Evolutionary conservation across 2,888 invertebrate species (phyloP).

Genomic region (Bugula neritina): DNA sequence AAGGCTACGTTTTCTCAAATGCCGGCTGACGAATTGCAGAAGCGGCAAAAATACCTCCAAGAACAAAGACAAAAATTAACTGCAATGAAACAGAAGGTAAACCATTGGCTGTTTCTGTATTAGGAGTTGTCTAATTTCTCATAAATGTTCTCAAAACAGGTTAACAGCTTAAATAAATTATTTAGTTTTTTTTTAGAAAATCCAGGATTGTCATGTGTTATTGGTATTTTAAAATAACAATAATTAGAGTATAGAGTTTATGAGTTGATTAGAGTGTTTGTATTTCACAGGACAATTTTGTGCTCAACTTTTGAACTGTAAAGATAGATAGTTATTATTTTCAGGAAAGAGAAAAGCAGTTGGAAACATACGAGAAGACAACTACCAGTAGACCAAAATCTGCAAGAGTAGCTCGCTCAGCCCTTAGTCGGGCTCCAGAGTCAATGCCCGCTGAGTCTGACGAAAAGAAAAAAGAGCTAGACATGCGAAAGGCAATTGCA

Average conservation of each 20-base stretch:
- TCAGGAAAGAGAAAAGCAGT: slow-evolving; percentile 69
- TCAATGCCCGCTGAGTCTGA: slow-evolving; percentile 34
- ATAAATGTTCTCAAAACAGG: too few species aligned
- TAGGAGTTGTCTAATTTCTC: too few species aligned
- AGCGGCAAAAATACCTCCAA: slow-evolving; percentile 76
- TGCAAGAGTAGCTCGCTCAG: slow-evolving; percentile 64
- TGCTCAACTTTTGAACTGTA: too few species aligned
- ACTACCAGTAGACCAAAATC: slow-evolving; percentile 63
- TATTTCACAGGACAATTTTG: too few species aligned
- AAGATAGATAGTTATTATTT: too few species aligned
- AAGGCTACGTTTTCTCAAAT: slow-evolving; percentile 26
- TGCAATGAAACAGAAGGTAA: slow-evolving; percentile 71
- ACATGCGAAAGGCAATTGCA: slow-evolving; percentile 75
- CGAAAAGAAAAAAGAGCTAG: slow-evolving; percentile 60
- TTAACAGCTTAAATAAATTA: too few species aligned
- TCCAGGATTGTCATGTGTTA: too few species aligned
- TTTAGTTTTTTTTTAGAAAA: too few species aligned
- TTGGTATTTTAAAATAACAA: too few species aligned
- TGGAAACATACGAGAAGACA: slow-evolving; percentile 61
- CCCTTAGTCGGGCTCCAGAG: not conserved
- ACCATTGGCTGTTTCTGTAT: too few species aligned
- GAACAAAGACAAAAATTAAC: slow-evolving; percentile 85
- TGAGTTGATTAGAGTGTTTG: too few species aligned
- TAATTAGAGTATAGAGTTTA: too few species aligned
- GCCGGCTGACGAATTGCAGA: slow-evolving; percentile 61